Conservation (phyloP, 2,797 vertebrate species). For the Podarcis siculus region DNA sequence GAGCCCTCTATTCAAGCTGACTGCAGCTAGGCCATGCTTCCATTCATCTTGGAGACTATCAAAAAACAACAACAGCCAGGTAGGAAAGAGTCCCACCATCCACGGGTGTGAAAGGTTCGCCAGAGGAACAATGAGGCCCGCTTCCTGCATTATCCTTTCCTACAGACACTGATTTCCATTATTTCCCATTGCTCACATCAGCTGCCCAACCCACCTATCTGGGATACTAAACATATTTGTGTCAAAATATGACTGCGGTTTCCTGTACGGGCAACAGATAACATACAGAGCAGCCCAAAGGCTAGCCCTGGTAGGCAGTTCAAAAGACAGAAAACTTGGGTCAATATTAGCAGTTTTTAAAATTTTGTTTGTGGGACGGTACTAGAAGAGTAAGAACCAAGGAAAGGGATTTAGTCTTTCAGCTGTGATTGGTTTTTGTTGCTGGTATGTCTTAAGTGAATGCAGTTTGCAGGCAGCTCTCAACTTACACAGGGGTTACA, state of each 20-base stretch:
- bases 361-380: background rate
- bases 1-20: background rate
- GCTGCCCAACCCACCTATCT: background rate
- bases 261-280: background rate
- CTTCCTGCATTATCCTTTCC: background rate
- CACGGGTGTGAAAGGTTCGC: background rate
- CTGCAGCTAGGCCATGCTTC: background rate
- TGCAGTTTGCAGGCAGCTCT: background rate
- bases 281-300: background rate
- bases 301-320: background rate
- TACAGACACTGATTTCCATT: background rate
- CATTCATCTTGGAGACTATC: background rate
- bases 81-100: background rate
- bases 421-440: background rate
- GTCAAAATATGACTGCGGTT: background rate
- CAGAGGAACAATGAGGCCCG: background rate
- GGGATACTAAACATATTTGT: background rate
- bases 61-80: background rate
- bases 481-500: too few species aligned
- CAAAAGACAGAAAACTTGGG: background rate
- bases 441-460: background rate
- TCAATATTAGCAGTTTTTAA: background rate
- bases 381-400: background rate
- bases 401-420: background rate
- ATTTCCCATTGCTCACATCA: background rate